Evolutionary conservation across 1,140 invertebrate species (phyloP).

Genomic region (Drosophila virilis): DNA sequence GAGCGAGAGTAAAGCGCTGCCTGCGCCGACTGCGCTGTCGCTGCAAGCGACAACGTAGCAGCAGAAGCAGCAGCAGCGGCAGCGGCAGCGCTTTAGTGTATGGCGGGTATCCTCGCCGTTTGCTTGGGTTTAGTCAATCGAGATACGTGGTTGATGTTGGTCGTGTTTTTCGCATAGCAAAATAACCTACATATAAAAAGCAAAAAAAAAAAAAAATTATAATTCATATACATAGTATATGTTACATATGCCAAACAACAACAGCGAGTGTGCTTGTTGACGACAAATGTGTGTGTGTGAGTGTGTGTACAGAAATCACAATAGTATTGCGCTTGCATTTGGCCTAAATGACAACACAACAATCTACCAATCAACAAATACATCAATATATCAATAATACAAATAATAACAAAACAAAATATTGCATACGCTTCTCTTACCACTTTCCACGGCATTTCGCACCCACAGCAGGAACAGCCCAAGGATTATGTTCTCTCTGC

Average conservation of each 20-base stretch:
- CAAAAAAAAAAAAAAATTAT: conserved; percentile 34
- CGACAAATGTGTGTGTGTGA: conserved; percentile 49
- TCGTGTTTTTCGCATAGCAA: conserved; percentile 83
- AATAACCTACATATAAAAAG: conserved; percentile 42
- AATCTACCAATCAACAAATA: conserved; percentile 36
- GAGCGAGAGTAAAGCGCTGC: conserved; percentile 70
- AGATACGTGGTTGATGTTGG: conserved; percentile 84
- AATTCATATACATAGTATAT: conserved; percentile 29
- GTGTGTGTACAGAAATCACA: conserved; percentile 13
- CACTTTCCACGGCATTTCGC: conserved; percentile 32
- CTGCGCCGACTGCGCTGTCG: conserved; percentile 17
- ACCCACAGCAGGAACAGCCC: conserved; percentile 80
- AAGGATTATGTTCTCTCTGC: conserved; percentile 84
- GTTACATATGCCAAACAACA: conserved; percentile 27
- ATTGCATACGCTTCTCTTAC: conserved; percentile 32
- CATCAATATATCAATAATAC: conserved; percentile 39
- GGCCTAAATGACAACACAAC: conserved; percentile 53
- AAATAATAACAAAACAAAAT: conserved; percentile 40
- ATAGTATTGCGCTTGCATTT: conserved; percentile 40
- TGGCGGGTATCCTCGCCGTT: conserved; percentile 83
- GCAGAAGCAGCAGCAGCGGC: conserved; percentile 18
- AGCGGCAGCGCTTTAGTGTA: conserved; percentile 63
- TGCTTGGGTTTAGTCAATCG: conserved; percentile 84
- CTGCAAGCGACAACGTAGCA: conserved; percentile 9
- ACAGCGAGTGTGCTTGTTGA: conserved; percentile 37